Base-by-base conservation (phyloP, 2,888 invertebrate genomes). In the Lasioglossum morio region DNA sequence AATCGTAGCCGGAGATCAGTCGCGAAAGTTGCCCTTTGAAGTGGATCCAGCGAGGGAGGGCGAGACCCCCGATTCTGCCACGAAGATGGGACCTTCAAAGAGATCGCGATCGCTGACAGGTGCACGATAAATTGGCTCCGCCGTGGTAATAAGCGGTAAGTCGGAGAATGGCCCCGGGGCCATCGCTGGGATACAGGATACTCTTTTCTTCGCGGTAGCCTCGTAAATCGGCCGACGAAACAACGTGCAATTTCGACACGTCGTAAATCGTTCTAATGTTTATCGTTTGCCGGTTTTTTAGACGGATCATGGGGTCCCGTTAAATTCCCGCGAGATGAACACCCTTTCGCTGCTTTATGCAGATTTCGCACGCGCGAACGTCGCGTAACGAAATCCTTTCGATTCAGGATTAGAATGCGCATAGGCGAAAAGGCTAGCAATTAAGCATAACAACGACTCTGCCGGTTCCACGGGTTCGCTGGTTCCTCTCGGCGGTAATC, bases 51-150 rank as follows among this genome's bases (percentile, higher is more conserved):
- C 84, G 76, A 66, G 83, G 76, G 79, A 60, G 83, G 79, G 81
- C 70, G 84, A 86, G 27, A 79, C 40, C 40, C 69, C 77, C 79
- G 53, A 23, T 57, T 30, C 30, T 2, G 27, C 23, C 72, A 48
- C 74, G 40, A 53, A 57, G 81, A 16, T n/a, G 82, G 53, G 53
- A 79, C 88, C 90, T 82, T 91, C 91, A 91, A 91, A 91, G 91
- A 91, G 90, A 91, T 91, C 91, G 83, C 86, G 91, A 91, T 90
- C 89, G 88, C 87, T 91, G 91, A 91, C 91, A 91, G 91, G 90
- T 90, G 90, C 88, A 90, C 82, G 90, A 91, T 91, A 91, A 91
- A 91, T 91, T 91, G 90, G 89, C 82, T 81, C 77, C 74, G 85
- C 86, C 53, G 48, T 83, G 87, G 89, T 91, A 91, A 91, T 91